Conservation (phyloP, 2,888 invertebrate genomes). For the Ptycholaimellus sp. region DNA sequence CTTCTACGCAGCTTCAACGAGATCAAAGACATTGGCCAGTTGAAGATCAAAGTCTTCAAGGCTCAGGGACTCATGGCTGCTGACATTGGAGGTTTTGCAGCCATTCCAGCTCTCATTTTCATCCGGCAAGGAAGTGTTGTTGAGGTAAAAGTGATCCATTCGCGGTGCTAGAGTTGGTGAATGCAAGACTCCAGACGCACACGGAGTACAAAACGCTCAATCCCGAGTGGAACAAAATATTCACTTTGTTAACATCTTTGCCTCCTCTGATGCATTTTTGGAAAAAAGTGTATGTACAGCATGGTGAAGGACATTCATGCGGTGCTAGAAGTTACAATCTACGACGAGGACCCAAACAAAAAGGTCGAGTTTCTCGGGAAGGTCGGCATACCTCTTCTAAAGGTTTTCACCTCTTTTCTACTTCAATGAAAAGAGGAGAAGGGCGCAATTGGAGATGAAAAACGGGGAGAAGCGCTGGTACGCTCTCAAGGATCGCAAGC, state of each 20-base stretch:
- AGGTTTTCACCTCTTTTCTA: slow-evolving; percentile 22
- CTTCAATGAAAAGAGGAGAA: neutral
- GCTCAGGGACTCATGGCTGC: slow-evolving; percentile 66
- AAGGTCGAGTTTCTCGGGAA: slow-evolving; percentile 79
- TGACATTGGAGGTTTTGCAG: slow-evolving; percentile 73
- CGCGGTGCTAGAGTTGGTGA: slow-evolving; percentile 79
- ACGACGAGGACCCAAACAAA: slow-evolving; percentile 89
- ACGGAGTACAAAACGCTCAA: slow-evolving; percentile 90
- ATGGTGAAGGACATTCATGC: slow-evolving; percentile 62
- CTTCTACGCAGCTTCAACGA: slow-evolving; percentile 46
- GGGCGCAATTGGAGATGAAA: slow-evolving; percentile 37
- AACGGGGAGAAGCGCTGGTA: slow-evolving; percentile 87
- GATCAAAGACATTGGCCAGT: slow-evolving; percentile 63
- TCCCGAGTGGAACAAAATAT: slow-evolving; percentile 95
- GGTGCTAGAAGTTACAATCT: slow-evolving; percentile 75
- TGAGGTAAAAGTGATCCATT: slow-evolving; percentile 88
- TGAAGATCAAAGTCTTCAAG: slow-evolving; percentile 69
- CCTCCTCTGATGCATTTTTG: slow-evolving; percentile 1
- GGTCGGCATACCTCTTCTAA: slow-evolving; percentile 56
- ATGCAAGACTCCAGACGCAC: slow-evolving; percentile 79
- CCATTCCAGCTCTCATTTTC: no score
- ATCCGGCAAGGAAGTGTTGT: no score
- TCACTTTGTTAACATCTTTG: slow-evolving; percentile 51
- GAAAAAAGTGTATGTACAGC: slow-evolving; percentile 18
- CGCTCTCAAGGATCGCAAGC: slow-evolving; percentile 77